Conservation (phyloP, 2,113 vertebrate genomes). For the Danio rerio region DNA sequence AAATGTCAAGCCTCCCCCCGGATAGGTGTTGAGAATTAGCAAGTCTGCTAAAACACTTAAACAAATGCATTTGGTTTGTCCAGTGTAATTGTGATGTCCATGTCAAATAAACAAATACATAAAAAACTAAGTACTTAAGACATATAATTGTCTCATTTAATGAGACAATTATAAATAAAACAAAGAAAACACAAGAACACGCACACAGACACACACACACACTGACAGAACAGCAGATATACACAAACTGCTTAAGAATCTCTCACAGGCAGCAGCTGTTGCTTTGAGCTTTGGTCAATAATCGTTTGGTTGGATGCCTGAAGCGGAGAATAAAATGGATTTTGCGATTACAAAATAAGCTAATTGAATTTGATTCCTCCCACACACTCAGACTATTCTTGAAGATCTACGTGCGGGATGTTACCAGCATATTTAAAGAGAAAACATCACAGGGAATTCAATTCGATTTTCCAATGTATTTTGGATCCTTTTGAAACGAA, state of each 20-base stretch:
- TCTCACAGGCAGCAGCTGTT: slow-evolving; percentile 33
- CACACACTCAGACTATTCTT: neutral
- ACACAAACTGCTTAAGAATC: slow-evolving; percentile 1
- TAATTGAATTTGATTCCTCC: neutral
- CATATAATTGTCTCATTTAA: too few relatives aligned
- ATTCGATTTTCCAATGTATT: neutral
- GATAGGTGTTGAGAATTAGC: too few relatives aligned
- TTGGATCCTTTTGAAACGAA: neutral
- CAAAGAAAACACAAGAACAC: too few relatives aligned
- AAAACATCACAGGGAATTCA: neutral
- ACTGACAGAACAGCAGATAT: too few relatives aligned
- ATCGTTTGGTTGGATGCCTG: slow-evolving; percentile 18
- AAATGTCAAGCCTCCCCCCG: too few relatives aligned
- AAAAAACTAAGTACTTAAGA: too few relatives aligned
- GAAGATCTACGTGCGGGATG: neutral
- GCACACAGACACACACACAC: too few relatives aligned
- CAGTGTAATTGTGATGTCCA: too few relatives aligned
- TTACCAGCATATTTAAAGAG: neutral
- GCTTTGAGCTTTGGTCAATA: slow-evolving; percentile 28
- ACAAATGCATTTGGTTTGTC: too few relatives aligned
- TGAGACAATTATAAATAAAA: too few relatives aligned
- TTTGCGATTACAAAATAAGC: neutral
- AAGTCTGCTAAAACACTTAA: too few relatives aligned
- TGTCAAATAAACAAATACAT: too few relatives aligned
- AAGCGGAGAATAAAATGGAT: slow-evolving; percentile 10